Percentiles rank a stretch among this genome's conserved stretches.
Conservation (phyloP, 2,888 invertebrate genomes). For the Fragum whitleyi region DNA sequence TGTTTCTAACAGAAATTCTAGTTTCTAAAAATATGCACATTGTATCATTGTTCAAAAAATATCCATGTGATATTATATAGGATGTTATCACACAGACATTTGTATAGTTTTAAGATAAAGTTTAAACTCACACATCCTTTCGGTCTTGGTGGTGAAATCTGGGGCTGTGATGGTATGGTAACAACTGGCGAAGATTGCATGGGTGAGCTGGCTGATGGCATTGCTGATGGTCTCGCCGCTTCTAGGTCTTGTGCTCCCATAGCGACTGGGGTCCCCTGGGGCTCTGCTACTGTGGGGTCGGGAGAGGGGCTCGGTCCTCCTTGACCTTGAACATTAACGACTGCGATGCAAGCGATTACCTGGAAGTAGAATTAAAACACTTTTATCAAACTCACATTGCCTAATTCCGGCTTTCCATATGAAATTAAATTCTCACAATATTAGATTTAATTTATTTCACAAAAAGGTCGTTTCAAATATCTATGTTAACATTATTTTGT, state of each 20-base stretch:
- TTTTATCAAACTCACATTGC: no score
- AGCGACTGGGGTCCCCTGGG: not conserved
- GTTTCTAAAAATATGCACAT: no score
- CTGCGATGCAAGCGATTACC: slow-evolving; percentile 28
- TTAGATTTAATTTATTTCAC: no score
- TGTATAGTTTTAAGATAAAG: no score
- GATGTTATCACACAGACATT: no score
- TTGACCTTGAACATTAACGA: slow-evolving; percentile 19
- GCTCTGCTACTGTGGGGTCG: not conserved
- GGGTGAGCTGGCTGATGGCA: not conserved
- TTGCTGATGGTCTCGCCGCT: not conserved
- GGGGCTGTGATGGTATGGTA: not conserved
- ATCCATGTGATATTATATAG: no score
- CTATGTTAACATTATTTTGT: no score
- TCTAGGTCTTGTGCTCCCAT: not conserved
- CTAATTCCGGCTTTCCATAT: no score
- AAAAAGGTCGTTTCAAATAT: no score
- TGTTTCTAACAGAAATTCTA: no score
- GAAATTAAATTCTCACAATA: no score
- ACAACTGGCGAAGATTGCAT: not conserved
- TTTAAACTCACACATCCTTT: slow-evolving; percentile 46
- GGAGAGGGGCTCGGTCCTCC: slow-evolving; percentile 25
- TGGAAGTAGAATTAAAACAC: slow-evolving; percentile 1
- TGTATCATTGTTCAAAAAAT: no score
- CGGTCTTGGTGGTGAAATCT: slow-evolving; percentile 31